Percentiles rank a stretch among this genome's conserved stretches.
These are phyloP conservation scores for Australoheros facetus DNA, from an alignment of 2,797 vertebrate species.

Conservation along the genomic window DNA sequence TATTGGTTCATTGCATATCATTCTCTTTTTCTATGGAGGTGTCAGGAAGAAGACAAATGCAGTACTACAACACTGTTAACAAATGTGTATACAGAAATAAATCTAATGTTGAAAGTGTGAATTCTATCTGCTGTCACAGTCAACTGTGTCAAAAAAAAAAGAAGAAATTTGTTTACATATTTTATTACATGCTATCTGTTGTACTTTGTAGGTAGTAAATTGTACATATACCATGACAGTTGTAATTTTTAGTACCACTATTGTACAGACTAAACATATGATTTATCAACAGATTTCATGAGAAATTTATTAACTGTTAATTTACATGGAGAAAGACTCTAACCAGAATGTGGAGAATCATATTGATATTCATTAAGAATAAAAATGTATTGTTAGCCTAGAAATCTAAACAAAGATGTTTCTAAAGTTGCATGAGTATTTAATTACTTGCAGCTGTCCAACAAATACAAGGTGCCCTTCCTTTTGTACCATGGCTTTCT, in stretches of 20 bases:
- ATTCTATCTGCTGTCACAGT: conserved; percentile 86
- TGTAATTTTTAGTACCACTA: conserved; percentile 86
- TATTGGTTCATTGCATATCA: conserved; percentile 80
- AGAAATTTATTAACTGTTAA: conserved; percentile 77
- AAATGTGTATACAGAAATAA: conserved; percentile 86
- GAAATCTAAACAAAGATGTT: conserved; percentile 95
- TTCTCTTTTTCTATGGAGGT: conserved; percentile 84
- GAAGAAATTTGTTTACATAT: conserved; percentile 87
- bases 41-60: conserved; percentile 78
- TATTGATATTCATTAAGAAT: conserved; percentile 82
- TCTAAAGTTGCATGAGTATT: conserved; percentile 97
- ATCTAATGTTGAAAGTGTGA: conserved; percentile 85
- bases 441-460: conserved; percentile 89
- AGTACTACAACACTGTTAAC: conserved; percentile 85
- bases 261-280: conserved; percentile 84
- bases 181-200: conserved; percentile 87
- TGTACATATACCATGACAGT: conserved; percentile 84
- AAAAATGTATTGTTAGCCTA: conserved; percentile 93
- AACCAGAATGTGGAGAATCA: conserved; percentile 82
- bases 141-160: conserved; percentile 82
- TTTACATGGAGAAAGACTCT: conserved; percentile 78
- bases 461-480: conserved; percentile 87
- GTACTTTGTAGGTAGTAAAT: conserved; percentile 86
- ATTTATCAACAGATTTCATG: conserved; percentile 82
- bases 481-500: conserved; percentile 85